phyloP scores from a whole-genome alignment of 2,797 vertebrate genomes.

The Pogonophryne albipinna region DNA sequence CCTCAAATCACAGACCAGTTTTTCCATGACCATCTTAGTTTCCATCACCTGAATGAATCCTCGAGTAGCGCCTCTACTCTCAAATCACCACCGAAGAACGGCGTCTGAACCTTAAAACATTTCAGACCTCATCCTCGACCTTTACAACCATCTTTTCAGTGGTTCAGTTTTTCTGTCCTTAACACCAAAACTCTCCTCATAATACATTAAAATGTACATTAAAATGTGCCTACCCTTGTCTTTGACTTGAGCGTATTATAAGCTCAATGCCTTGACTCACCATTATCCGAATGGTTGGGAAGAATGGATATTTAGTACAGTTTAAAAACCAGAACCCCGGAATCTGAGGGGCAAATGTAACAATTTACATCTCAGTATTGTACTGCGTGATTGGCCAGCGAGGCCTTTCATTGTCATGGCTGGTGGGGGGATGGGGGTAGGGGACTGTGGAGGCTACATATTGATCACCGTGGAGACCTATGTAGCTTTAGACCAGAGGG shows the following conservation, averaged over 20 bases:
- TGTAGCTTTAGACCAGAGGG: constrained; percentile 65
- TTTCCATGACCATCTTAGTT: constrained; percentile 10
- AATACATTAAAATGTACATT: constrained; percentile 79
- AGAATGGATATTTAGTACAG: constrained; percentile 63
- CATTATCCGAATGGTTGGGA: constrained; percentile 58
- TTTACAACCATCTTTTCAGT: constrained; percentile 37
- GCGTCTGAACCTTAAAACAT: constrained; percentile 27
- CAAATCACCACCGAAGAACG: constrained; percentile 25
- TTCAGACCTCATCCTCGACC: constrained; percentile 30
- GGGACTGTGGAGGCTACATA: constrained; percentile 76
- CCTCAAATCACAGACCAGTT: constrained; percentile 48
- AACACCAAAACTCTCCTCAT: constrained; percentile 47
- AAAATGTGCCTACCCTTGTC: constrained; percentile 68
- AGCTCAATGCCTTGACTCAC: constrained; percentile 55
- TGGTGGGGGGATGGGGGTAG: constrained; percentile 11
- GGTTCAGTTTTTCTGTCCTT: constrained; percentile 28
- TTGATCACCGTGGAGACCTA: constrained; percentile 71
- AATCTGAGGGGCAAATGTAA: constrained; percentile 61
- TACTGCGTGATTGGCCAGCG: constrained; percentile 58
- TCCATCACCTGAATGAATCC: constrained; percentile 29
- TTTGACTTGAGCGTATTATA: constrained; percentile 50
- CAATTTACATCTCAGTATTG: constrained; percentile 74
- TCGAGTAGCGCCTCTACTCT: constrained; percentile 19
- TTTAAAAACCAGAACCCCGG: constrained; percentile 72
- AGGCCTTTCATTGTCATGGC: constrained; percentile 72